Evolutionary conservation across 1,140 invertebrate species (phyloP), one percentile per base, ranked within the genome.

Genomic region (Drosophila parvula): DNA sequence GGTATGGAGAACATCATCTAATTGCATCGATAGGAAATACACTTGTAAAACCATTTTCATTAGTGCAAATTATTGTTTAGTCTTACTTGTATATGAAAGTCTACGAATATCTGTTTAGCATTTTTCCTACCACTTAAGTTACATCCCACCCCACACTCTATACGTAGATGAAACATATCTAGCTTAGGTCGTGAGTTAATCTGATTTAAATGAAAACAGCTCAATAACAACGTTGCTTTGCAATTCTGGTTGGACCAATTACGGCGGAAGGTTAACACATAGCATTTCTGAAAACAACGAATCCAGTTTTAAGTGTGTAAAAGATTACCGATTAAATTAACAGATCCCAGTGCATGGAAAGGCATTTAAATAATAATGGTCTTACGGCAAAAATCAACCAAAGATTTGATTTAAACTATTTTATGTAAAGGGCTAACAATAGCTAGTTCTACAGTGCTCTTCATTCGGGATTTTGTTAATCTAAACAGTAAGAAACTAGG

Each of bases 61-160:
- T 85, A 86, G 82, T 85, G 81, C 82, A 85, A 85, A 85, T 85
- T 75, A 60, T 53, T 69, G 61, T 78, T 58, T 84, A 74, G 70
- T 50, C 47, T 74, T 53, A 58, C 59, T 36, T 71, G 32, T 71
- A 83, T 16, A 22, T 22, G 32, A 79, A 65, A 74, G 36, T 78
- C 22, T 58, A 63, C 51, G 55, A 58, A 67, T 81, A 81, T 74
- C 48, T 78, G 48, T 69, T 57, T 70, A 60, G 78, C 63, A 41
- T 48, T 59, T 59, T 75, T 48, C 50, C 11, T 75, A 55, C 50
- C 10, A 28, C 59, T 38, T 75, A 75, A 74, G 70, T 57, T 75
- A 30, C 34, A 40, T 62, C 64, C 48, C 47, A 34, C 57, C 61
- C 57, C 58, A 38, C 47, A 27, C 71, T 44, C 14, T 53, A 38